Percentiles rank a stretch among this genome's conserved stretches.
These are phyloP conservation scores for Brachionus sp. DNA, from an alignment of 1,140 invertebrate genomes.

Conservation along the genomic window DNA sequence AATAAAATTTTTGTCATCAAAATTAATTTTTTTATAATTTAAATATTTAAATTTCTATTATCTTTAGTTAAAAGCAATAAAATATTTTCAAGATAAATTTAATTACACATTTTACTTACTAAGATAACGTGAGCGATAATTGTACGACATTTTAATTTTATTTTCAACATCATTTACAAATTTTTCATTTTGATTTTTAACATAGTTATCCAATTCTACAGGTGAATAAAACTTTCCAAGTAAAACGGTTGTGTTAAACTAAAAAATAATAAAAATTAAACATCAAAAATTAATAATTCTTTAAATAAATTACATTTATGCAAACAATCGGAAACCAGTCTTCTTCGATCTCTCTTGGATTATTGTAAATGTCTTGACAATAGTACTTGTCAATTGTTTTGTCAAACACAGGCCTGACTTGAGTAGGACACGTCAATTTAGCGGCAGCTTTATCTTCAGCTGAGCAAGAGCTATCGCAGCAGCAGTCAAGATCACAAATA, in stretches of 20 bases:
- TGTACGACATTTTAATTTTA: neutral
- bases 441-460: neutral
- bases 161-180: neutral
- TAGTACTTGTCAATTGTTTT: neutral
- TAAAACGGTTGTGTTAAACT: slow-evolving; percentile 34
- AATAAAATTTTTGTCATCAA: no score
- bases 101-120: neutral
- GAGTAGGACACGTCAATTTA: neutral
- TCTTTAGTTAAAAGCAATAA: neutral
- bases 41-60: no score
- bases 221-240: slow-evolving; percentile 44
- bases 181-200: slow-evolving; percentile 12
- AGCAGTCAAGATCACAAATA: slow-evolving; percentile 24
- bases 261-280: neutral
- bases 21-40: no score
- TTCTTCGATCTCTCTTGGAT: neutral
- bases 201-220: neutral
- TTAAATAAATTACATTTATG: neutral
- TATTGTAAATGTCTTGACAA: slow-evolving; percentile 4
- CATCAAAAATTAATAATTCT: neutral
- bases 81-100: no score
- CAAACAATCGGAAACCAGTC: slow-evolving; percentile 43
- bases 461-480: neutral
- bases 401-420: neutral
- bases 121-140: neutral